Evolutionary conservation across 2,888 invertebrate genomes (phyloP).

Genomic region (Anagyrus pseudococci): DNA sequence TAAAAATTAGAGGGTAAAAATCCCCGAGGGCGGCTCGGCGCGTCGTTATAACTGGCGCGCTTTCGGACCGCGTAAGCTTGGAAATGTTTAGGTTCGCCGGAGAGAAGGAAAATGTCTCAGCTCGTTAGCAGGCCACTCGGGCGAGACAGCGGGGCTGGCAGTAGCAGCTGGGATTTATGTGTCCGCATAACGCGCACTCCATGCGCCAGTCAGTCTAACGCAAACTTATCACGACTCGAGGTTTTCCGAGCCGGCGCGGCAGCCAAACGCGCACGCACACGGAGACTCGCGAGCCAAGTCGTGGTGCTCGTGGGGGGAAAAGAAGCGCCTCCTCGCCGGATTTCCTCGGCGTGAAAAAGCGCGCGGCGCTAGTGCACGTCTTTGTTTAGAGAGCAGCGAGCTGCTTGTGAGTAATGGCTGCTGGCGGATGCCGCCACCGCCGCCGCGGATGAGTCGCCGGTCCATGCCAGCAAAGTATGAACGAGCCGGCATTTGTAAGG

Average conservation of each 20-base stretch:
- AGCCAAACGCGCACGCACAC: not conserved
- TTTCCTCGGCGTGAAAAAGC: not conserved
- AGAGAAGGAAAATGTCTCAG: no score
- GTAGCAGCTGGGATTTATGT: no score
- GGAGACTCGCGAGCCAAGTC: not conserved
- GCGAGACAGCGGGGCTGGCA: no score
- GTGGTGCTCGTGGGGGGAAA: not conserved
- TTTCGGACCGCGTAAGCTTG: no score
- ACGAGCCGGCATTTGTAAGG: constrained; percentile 54
- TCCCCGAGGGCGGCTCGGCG: no score
- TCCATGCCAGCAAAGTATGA: constrained; percentile 53
- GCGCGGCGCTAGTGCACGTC: not conserved
- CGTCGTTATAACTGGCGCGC: no score
- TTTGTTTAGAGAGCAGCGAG: not conserved
- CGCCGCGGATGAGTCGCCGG: constrained; percentile 52
- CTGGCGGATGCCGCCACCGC: constrained; percentile 38
- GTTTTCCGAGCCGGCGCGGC: not conserved
- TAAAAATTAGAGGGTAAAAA: no score
- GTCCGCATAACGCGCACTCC: no score
- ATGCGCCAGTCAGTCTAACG: no score
- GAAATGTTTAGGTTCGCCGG: no score
- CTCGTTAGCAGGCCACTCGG: no score
- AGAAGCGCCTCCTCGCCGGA: not conserved
- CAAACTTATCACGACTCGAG: no score
- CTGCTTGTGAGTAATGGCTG: constrained; percentile 50